These are phyloP conservation scores for Drosophila nigrodunni DNA, from an alignment of 1,140 invertebrate genomes.

Conservation along the genomic window DNA sequence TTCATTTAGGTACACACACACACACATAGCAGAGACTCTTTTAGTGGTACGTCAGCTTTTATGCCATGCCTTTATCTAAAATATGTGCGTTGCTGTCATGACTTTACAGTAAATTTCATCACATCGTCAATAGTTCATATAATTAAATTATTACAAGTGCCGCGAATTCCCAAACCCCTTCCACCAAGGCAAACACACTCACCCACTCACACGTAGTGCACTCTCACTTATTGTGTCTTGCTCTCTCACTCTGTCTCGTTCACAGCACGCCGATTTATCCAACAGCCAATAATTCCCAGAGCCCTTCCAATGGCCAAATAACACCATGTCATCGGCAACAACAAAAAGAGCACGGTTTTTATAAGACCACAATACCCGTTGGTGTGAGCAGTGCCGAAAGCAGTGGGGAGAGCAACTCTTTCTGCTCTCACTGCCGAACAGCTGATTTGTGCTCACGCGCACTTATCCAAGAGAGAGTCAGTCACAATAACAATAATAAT, in stretches of 20 bases:
- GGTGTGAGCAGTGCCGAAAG: constrained; percentile 45
- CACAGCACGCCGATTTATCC: constrained; percentile 76
- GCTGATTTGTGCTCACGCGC: constrained; percentile 64
- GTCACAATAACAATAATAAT: constrained; percentile 40
- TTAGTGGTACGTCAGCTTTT: neutral
- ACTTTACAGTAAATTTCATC: constrained; percentile 25
- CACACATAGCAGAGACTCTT: no score
- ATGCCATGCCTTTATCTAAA: no score
- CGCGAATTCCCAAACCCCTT: constrained; percentile 19
- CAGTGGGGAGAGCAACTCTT: constrained; percentile 39
- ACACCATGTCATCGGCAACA: constrained; percentile 63
- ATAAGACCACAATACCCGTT: constrained; percentile 80
- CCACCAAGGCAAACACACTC: constrained; percentile 6
- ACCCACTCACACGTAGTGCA: constrained; percentile 10
- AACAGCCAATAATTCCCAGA: constrained; percentile 75
- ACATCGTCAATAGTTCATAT: constrained; percentile 21
- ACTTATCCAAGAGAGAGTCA: constrained; percentile 38
- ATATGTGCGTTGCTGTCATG: constrained; percentile 6
- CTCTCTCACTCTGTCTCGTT: constrained; percentile 27
- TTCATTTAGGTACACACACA: no score
- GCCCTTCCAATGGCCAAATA: constrained; percentile 78
- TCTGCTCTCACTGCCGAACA: constrained; percentile 66
- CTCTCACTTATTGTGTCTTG: constrained; percentile 24
- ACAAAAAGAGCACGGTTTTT: constrained; percentile 52
- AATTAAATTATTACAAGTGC: constrained; percentile 44